These are phyloP conservation scores for Cinclus cinclus DNA, from an alignment of 2,113 vertebrate species.

Conservation along the genomic window DNA sequence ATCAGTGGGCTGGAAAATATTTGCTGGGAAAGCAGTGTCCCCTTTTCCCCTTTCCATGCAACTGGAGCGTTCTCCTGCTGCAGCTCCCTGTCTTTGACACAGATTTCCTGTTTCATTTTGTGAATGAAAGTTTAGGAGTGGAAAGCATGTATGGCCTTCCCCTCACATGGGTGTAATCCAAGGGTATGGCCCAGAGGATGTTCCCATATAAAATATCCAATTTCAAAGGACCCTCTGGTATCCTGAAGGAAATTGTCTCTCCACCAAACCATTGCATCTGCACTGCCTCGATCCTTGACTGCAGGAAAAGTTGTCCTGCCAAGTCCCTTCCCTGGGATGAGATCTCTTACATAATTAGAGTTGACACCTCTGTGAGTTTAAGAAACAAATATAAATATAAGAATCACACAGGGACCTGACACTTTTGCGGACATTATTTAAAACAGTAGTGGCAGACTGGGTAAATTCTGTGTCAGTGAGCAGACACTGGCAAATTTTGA, in stretches of 20 bases:
- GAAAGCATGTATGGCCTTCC: neutral
- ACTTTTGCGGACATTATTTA: neutral
- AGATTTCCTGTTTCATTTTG: rapidly evolving
- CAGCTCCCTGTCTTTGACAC: neutral
- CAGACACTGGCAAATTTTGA: neutral
- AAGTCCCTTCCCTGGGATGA: neutral
- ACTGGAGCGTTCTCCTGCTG: neutral
- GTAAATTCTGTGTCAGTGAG: neutral
- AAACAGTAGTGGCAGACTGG: neutral
- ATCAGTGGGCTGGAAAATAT: neutral
- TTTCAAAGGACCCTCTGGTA: neutral
- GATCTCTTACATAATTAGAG: neutral
- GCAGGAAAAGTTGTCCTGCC: neutral
- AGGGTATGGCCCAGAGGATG: neutral
- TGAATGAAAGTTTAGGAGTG: neutral
- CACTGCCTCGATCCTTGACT: neutral
- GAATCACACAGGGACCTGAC: neutral
- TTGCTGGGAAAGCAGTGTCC: neutral
- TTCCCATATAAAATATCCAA: neutral
- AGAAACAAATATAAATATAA: neutral
- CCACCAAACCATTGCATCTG: neutral
- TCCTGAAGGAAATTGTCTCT: neutral
- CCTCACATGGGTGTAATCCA: neutral
- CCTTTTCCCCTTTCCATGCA: neutral
- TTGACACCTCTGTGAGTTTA: neutral